Evolutionary conservation across 2,888 invertebrate species (phyloP).

Genomic region (Chironomus tentans): DNA sequence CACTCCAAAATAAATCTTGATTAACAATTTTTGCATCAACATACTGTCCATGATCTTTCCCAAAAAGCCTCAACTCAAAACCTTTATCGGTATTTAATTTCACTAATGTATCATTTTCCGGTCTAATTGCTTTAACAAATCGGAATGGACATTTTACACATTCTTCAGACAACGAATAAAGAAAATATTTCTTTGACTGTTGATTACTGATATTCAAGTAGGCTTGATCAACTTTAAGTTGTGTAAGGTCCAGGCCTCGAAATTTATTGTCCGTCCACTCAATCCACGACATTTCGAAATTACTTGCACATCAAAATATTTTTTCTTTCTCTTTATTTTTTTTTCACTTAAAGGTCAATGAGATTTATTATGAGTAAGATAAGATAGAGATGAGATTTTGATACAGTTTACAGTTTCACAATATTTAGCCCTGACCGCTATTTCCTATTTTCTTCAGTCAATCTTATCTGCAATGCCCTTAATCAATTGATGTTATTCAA

Average conservation of each 20-base stretch:
- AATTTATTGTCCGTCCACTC: slow-evolving; percentile 49
- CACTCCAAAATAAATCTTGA: slow-evolving; percentile 34
- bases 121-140: slow-evolving; percentile 43
- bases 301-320: too few species aligned
- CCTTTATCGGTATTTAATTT: slow-evolving; percentile 46
- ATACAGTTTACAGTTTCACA: too few species aligned
- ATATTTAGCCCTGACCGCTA: too few species aligned
- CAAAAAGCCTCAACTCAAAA: slow-evolving; percentile 50
- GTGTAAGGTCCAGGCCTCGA: slow-evolving; percentile 48
- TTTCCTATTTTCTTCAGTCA: too few species aligned
- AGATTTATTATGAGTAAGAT: background rate
- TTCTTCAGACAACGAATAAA: slow-evolving; percentile 60
- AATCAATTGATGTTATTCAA: too few species aligned
- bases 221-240: slow-evolving; percentile 57
- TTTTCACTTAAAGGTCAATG: background rate
- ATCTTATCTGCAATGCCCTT: too few species aligned
- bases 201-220: slow-evolving; percentile 45
- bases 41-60: slow-evolving; percentile 32
- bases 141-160: slow-evolving; percentile 63
- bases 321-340: slow-evolving; percentile 28
- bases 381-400: background rate
- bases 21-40: slow-evolving; percentile 44
- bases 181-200: slow-evolving; percentile 41
- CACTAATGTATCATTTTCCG: slow-evolving; percentile 38
- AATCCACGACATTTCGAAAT: slow-evolving; percentile 43